phyloP scores from a whole-genome alignment of 2,888 invertebrate genomes.

The Hylaea fasciaria region DNA sequence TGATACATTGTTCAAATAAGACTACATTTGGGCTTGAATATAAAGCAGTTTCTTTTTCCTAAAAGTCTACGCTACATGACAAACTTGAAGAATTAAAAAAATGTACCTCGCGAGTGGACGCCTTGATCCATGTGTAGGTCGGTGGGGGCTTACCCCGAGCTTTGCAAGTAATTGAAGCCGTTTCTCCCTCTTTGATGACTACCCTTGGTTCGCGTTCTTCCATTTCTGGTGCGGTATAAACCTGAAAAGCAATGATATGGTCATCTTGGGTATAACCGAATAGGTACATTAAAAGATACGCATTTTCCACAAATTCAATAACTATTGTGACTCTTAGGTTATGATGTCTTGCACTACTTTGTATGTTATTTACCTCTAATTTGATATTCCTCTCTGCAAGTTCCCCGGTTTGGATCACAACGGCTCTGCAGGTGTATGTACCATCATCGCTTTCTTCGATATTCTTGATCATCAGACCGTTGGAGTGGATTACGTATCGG shows the following conservation, averaged over 20 bases:
- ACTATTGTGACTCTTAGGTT: too few relatives aligned
- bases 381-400: slow-evolving; percentile 90
- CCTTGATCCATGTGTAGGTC: slow-evolving; percentile 92
- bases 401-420: slow-evolving; percentile 92
- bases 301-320: too few relatives aligned
- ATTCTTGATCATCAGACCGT: slow-evolving; percentile 91
- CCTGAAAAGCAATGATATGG: slow-evolving; percentile 67
- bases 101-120: slow-evolving; percentile 85
- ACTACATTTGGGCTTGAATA: too few relatives aligned
- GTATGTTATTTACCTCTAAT: slow-evolving; percentile 86
- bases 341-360: not conserved
- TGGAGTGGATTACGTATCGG: slow-evolving; percentile 89
- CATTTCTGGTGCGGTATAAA: slow-evolving; percentile 90
- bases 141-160: slow-evolving; percentile 95
- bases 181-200: slow-evolving; percentile 92
- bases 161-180: slow-evolving; percentile 89
- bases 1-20: too few relatives aligned
- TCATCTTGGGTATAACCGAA: too few relatives aligned
- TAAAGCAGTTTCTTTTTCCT: too few relatives aligned
- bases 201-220: slow-evolving; percentile 85
- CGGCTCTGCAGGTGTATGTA: slow-evolving; percentile 93
- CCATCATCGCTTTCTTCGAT: slow-evolving; percentile 94
- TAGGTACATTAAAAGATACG: too few relatives aligned
- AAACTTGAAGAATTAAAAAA: too few relatives aligned
- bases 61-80: too few relatives aligned